Evolutionary conservation across 2,113 vertebrate genomes (phyloP).

Genomic region (Rhinichthys klamathensis): DNA sequence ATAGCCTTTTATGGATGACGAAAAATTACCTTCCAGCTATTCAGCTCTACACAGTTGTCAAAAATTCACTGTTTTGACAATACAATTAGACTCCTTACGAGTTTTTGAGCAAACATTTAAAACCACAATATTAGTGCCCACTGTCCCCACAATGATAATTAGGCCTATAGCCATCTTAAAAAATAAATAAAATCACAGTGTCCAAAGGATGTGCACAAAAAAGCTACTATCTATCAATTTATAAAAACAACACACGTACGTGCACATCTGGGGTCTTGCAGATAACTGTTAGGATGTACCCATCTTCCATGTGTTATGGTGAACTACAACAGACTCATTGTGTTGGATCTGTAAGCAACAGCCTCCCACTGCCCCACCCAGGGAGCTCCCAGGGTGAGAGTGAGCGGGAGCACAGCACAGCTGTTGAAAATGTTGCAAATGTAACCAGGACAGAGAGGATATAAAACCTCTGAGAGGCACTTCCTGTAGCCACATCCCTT

Average conservation of each 20-base stretch:
- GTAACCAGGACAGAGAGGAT: constrained; percentile 69
- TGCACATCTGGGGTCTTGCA: constrained; percentile 15
- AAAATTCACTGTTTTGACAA: background rate
- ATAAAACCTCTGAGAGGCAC: constrained; percentile 71
- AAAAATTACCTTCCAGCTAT: background rate
- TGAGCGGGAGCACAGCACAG: constrained; percentile 59
- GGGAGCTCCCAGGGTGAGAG: constrained; percentile 39
- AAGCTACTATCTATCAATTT: background rate
- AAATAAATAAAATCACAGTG: background rate
- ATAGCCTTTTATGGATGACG: background rate
- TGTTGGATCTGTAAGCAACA: constrained; percentile 55
- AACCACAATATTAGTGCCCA: background rate
- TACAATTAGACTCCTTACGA: background rate
- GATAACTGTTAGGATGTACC: constrained; percentile 36
- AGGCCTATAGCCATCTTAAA: background rate
- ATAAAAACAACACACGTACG: constrained; percentile 16
- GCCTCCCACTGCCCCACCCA: constrained; percentile 49
- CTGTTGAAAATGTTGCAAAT: constrained; percentile 69
- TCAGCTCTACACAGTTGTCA: too few relatives aligned
- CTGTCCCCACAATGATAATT: constrained; percentile 6
- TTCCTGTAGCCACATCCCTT: constrained; percentile 75
- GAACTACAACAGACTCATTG: constrained; percentile 54
- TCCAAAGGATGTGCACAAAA: background rate
- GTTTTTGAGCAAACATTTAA: background rate
- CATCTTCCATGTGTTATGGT: constrained; percentile 49